These are phyloP conservation scores for Petrocephalus schoutedeni DNA, from an alignment of 2,797 vertebrate genomes.

Conservation along the genomic window DNA sequence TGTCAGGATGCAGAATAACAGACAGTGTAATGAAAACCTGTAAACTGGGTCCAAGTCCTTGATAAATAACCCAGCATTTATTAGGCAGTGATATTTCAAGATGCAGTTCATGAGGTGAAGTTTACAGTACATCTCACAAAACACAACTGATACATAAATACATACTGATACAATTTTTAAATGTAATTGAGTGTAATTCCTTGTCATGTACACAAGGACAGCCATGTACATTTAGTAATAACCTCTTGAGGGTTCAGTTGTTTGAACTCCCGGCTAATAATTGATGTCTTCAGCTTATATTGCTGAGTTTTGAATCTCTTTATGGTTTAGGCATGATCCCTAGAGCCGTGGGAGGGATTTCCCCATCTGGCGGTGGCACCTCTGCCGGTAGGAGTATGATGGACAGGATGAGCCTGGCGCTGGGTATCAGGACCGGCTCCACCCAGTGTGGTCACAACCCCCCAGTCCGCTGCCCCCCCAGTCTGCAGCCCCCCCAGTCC, in stretches of 20 bases:
- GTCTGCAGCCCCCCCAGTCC: no score
- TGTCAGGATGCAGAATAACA: slow-evolving; percentile 9
- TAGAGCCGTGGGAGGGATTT: no score
- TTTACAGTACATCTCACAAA: not conserved
- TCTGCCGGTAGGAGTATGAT: not conserved
- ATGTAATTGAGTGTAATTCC: not conserved
- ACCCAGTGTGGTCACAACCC: not conserved
- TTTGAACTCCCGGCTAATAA: not conserved
- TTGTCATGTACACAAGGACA: not conserved
- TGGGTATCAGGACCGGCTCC: not conserved
- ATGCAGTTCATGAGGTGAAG: not conserved
- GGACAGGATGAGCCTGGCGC: not conserved
- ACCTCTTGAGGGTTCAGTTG: not conserved
- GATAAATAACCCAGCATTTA: not conserved
- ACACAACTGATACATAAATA: not conserved
- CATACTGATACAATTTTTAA: not conserved
- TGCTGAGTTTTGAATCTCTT: not conserved
- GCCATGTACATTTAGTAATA: not conserved
- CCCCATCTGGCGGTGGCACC: not conserved
- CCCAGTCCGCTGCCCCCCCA: not conserved
- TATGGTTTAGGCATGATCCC: not conserved
- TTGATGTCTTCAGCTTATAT: not conserved
- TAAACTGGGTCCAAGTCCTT: not conserved
- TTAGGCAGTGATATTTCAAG: not conserved
- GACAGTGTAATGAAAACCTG: not conserved